These are phyloP conservation scores for Scartelaos histophorus DNA, from an alignment of 2,113 vertebrate species.

Conservation along the genomic window DNA sequence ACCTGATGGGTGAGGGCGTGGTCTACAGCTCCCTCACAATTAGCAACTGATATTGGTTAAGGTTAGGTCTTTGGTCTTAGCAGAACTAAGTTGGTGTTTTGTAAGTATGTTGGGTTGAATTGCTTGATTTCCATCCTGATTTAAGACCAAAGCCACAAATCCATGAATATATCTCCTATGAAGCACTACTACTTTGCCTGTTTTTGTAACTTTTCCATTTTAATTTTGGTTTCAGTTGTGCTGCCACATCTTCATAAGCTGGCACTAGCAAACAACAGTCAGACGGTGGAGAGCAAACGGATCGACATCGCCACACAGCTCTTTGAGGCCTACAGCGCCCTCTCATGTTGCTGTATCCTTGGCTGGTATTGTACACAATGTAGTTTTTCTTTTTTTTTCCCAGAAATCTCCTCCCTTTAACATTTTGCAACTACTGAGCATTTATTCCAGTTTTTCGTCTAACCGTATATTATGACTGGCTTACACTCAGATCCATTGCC, in stretches of 20 bases:
- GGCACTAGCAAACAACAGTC: constrained; percentile 93
- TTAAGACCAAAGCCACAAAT: neutral
- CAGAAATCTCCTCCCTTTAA: neutral
- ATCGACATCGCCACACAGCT: constrained; percentile 94
- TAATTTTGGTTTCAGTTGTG: constrained; percentile 80
- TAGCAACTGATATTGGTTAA: neutral
- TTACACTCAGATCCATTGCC: constrained; percentile 10
- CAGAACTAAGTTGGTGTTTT: neutral
- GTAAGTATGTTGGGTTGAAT: neutral
- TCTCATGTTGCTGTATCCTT: constrained; percentile 99
- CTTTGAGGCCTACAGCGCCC: constrained; percentile 97
- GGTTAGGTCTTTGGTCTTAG: too few relatives aligned
- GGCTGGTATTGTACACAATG: constrained; percentile 24
- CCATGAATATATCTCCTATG: neutral
- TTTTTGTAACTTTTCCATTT: neutral
- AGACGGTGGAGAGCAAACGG: constrained; percentile 89
- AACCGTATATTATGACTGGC: constrained; percentile 40
- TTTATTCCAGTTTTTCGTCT: constrained; percentile 46
- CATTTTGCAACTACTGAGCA: neutral
- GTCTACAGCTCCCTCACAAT: too few relatives aligned
- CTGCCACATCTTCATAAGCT: constrained; percentile 97
- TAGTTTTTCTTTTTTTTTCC: constrained; percentile 1
- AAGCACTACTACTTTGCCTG: neutral
- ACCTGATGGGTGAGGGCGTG: too few relatives aligned
- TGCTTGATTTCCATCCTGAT: neutral